Evolutionary conservation across 2,888 invertebrate genomes (phyloP).

Genomic region (Acanthosoma haemorrhoidale): DNA sequence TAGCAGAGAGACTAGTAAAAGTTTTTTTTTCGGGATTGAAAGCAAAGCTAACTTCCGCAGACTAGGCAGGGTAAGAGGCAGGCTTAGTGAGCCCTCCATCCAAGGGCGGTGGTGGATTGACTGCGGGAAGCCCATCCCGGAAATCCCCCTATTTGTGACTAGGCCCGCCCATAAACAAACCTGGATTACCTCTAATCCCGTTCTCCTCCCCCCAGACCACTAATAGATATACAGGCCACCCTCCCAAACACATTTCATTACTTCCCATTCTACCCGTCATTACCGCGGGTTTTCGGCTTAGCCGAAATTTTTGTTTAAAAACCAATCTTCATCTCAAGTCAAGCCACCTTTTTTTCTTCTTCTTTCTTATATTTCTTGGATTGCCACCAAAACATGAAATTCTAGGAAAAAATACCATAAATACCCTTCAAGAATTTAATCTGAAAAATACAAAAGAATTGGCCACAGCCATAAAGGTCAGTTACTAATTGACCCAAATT

Average conservation of each 20-base stretch:
- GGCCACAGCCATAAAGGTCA: no score
- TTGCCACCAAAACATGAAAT: no score
- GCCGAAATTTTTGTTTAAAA: no score
- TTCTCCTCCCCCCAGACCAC: conserved; percentile 8
- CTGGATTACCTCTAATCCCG: conserved; percentile 15
- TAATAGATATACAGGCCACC: conserved; percentile 21
- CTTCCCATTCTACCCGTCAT: neutral
- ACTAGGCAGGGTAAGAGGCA: neutral
- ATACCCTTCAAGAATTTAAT: no score
- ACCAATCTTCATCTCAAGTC: neutral
- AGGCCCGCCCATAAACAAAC: conserved; percentile 20
- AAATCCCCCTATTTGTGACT: conserved; percentile 26
- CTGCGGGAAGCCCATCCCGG: neutral
- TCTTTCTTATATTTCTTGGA: no score
- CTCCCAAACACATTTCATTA: conserved; percentile 24
- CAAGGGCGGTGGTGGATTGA: neutral
- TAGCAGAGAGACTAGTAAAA: no score
- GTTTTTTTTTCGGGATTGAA: no score
- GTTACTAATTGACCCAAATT: no score
- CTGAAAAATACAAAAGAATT: no score
- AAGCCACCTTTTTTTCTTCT: neutral
- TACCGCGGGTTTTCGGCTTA: conserved; percentile 1
- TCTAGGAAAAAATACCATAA: no score
- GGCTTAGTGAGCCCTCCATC: neutral
- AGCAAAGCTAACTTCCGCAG: no score